Conservation (phyloP, 2,113 vertebrate species). For the Malurus melanocephalus region DNA sequence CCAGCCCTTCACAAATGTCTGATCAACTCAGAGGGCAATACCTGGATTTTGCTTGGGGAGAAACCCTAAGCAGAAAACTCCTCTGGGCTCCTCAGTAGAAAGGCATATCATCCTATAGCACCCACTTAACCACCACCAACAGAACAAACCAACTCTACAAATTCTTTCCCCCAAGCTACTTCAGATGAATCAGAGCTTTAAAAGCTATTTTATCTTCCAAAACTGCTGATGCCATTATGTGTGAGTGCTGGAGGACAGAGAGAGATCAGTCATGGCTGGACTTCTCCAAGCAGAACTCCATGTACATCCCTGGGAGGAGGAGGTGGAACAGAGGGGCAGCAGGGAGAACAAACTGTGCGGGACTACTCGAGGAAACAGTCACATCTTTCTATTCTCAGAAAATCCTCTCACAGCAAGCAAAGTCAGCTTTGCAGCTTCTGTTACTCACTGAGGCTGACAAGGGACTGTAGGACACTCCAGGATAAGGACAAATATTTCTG, state of each 20-base stretch:
- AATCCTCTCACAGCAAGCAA: neutral
- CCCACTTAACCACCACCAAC: neutral
- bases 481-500: neutral
- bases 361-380: neutral
- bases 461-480: neutral
- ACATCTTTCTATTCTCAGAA: constrained; percentile 14
- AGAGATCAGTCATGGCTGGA: neutral
- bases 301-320: neutral
- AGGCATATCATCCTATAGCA: neutral
- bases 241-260: neutral
- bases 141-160: neutral
- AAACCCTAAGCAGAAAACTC: neutral
- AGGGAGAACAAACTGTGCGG: neutral
- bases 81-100: neutral
- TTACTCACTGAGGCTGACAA: neutral
- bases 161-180: neutral
- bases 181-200: neutral
- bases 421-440: constrained; percentile 2
- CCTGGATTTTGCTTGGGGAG: neutral
- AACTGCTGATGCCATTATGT: neutral
- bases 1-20: neutral
- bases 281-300: neutral
- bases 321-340: neutral
- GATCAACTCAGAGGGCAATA: neutral
- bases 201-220: neutral